A percentile compares a stretch with the other conserved stretches of the same genome.
These are phyloP conservation scores for Neoniphon sammara DNA, from an alignment of 2,797 vertebrate genomes.

Conservation along the genomic window DNA sequence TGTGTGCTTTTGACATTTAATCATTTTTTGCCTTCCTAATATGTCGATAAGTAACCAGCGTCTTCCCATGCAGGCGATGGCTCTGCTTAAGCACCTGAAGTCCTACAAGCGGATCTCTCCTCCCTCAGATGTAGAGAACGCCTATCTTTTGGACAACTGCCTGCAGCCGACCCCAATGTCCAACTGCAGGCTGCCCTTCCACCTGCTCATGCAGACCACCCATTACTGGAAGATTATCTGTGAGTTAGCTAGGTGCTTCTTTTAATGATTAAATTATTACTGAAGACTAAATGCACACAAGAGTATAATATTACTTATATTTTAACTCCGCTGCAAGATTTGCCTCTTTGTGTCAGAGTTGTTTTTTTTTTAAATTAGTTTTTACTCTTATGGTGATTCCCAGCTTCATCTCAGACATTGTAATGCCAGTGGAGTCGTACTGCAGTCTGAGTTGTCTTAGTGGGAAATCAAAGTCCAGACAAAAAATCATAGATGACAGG, in stretches of 20 bases:
- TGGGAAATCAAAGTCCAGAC: no score
- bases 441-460: not conserved
- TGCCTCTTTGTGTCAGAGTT: not conserved
- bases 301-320: not conserved
- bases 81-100: slow-evolving; percentile 91
- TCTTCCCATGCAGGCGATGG: slow-evolving; percentile 84
- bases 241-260: slow-evolving; percentile 70
- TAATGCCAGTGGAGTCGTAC: no score
- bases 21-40: not conserved
- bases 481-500: no score
- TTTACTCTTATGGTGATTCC: not conserved
- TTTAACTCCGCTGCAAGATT: not conserved
- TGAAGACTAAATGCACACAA: not conserved
- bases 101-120: slow-evolving; percentile 89
- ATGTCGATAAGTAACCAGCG: not conserved
- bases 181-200: slow-evolving; percentile 90
- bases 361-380: not conserved
- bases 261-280: not conserved
- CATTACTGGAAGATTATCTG: slow-evolving; percentile 95
- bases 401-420: not conserved
- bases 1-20: not conserved
- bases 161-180: slow-evolving; percentile 84
- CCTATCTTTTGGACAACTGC: slow-evolving; percentile 87
- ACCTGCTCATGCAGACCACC: slow-evolving; percentile 90
- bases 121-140: slow-evolving; percentile 88